phyloP scores from a whole-genome alignment of 2,797 vertebrate species.

The Anabas testudineus region DNA sequence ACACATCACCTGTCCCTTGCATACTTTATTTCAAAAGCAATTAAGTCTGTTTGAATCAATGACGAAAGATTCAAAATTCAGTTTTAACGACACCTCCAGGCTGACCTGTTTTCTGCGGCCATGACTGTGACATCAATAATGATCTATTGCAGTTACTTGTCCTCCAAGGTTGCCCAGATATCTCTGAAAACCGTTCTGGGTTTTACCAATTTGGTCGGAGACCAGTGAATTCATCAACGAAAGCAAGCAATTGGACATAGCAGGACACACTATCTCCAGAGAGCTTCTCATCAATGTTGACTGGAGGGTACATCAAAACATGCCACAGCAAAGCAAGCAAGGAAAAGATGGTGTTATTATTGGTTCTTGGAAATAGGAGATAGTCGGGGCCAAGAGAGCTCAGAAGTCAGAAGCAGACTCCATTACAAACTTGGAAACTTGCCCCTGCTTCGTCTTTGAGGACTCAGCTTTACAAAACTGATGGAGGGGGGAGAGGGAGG shows the following conservation, averaged over 20 bases:
- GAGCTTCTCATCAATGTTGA: slow-evolving; percentile 36
- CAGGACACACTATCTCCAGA: slow-evolving; percentile 58
- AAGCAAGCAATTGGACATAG: slow-evolving; percentile 57
- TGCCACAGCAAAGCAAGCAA: slow-evolving; percentile 54
- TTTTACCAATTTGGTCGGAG: slow-evolving; percentile 48
- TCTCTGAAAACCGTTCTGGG: slow-evolving; percentile 54
- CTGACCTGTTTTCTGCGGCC: slow-evolving; percentile 46
- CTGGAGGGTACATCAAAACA: slow-evolving; percentile 61
- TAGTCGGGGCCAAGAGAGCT: slow-evolving; percentile 42
- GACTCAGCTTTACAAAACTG: slow-evolving; percentile 44
- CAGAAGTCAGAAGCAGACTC: slow-evolving; percentile 63
- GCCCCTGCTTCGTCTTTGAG: slow-evolving; percentile 54
- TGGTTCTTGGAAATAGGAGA: slow-evolving; percentile 62
- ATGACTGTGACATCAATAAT: slow-evolving; percentile 75
- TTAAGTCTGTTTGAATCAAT: slow-evolving; percentile 68
- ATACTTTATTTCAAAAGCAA: slow-evolving; percentile 59
- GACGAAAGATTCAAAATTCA: slow-evolving; percentile 59
- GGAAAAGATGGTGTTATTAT: slow-evolving; percentile 62
- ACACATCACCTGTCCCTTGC: slow-evolving; percentile 17
- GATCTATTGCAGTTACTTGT: slow-evolving; percentile 59
- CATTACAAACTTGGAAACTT: slow-evolving; percentile 63
- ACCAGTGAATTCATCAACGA: slow-evolving; percentile 61
- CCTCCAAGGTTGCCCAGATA: slow-evolving; percentile 53
- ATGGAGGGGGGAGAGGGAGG: slow-evolving; percentile 20
- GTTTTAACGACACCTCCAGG: slow-evolving; percentile 68